Percentiles rank a stretch among this genome's conserved stretches.
phyloP scores from a whole-genome alignment of 2,113 vertebrate species.

The Clarias gariepinus region DNA sequence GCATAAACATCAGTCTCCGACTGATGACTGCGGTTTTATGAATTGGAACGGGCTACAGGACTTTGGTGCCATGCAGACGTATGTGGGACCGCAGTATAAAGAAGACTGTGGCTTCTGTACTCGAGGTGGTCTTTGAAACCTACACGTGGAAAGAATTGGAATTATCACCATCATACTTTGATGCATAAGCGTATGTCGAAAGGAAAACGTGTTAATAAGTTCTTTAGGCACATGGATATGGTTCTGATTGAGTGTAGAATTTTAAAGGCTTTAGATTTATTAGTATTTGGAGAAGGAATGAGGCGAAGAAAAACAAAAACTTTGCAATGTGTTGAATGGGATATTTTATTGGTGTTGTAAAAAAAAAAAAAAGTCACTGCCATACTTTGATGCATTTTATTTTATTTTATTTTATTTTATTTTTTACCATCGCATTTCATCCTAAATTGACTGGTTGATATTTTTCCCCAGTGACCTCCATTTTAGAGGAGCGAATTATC shows the following conservation, averaged over 20 bases:
- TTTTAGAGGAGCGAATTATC: not conserved
- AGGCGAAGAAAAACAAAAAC: slow-evolving; percentile 39
- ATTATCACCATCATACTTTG: slow-evolving; percentile 25
- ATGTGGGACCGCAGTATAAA: slow-evolving; percentile 40
- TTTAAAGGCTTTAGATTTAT: slow-evolving; percentile 20
- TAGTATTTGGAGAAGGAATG: not conserved
- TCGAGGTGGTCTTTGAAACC: slow-evolving; percentile 29
- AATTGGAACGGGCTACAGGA: slow-evolving; percentile 29
- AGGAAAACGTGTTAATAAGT: slow-evolving; percentile 43
- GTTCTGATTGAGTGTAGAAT: slow-evolving; percentile 5
- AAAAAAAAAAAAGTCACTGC: slow-evolving; percentile 1
- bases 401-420: too few relatives aligned
- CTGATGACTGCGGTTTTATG: slow-evolving; percentile 42
- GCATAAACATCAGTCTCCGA: slow-evolving; percentile 38
- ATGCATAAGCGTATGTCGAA: slow-evolving; percentile 10
- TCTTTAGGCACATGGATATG: slow-evolving; percentile 32
- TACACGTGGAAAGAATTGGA: slow-evolving; percentile 42
- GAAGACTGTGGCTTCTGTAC: slow-evolving; percentile 41
- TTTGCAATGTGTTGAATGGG: not conserved
- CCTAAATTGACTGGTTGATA: slow-evolving; percentile 26
- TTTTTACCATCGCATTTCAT: slow-evolving; percentile 18
- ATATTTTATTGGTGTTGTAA: slow-evolving; percentile 39
- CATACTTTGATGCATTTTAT: slow-evolving; percentile 2
- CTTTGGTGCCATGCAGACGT: slow-evolving; percentile 38
- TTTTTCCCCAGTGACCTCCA: not conserved